These are phyloP conservation scores for Anolis apletophallus DNA, from an alignment of 2,797 vertebrate species.

Conservation along the genomic window DNA sequence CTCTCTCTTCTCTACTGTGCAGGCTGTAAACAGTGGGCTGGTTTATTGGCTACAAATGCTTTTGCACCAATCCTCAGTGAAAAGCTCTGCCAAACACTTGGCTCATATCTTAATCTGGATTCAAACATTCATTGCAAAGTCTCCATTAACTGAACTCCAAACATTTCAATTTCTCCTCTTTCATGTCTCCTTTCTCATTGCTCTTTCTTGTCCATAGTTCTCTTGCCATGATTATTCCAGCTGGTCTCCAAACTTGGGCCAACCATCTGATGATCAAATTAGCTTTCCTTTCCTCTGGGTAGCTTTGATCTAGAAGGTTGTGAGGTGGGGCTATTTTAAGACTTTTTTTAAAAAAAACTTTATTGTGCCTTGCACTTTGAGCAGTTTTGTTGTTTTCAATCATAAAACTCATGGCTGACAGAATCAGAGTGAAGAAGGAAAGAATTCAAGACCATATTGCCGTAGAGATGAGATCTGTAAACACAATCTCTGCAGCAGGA, in stretches of 20 bases:
- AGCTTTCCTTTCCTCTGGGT: slow-evolving; percentile 56
- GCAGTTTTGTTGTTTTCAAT: slow-evolving; percentile 72
- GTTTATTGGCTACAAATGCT: slow-evolving; percentile 16
- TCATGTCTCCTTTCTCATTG: slow-evolving; percentile 49
- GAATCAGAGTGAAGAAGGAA: slow-evolving; percentile 68
- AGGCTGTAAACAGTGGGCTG: neutral
- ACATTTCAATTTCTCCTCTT: slow-evolving; percentile 31
- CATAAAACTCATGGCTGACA: slow-evolving; percentile 71
- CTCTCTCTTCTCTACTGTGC: neutral
- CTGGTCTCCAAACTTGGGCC: slow-evolving; percentile 42
- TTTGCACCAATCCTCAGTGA: neutral
- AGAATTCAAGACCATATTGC: slow-evolving; percentile 65
- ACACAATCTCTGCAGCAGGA: slow-evolving; percentile 62
- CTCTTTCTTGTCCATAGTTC: slow-evolving; percentile 37
- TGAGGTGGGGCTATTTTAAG: slow-evolving; percentile 62
- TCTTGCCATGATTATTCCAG: slow-evolving; percentile 53
- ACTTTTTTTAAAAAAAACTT: slow-evolving; percentile 35
- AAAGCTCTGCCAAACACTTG: neutral
- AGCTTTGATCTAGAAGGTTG: slow-evolving; percentile 69
- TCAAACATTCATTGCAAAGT: slow-evolving; percentile 29
- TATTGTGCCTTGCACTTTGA: slow-evolving; percentile 54
- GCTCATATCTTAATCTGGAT: slow-evolving; percentile 12
- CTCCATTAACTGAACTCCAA: slow-evolving; percentile 9
- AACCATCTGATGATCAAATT: slow-evolving; percentile 57
- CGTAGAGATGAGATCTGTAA: slow-evolving; percentile 53